Evolutionary conservation across 2,888 invertebrate genomes (phyloP).

Genomic region (Allophyes oxyacanthae): DNA sequence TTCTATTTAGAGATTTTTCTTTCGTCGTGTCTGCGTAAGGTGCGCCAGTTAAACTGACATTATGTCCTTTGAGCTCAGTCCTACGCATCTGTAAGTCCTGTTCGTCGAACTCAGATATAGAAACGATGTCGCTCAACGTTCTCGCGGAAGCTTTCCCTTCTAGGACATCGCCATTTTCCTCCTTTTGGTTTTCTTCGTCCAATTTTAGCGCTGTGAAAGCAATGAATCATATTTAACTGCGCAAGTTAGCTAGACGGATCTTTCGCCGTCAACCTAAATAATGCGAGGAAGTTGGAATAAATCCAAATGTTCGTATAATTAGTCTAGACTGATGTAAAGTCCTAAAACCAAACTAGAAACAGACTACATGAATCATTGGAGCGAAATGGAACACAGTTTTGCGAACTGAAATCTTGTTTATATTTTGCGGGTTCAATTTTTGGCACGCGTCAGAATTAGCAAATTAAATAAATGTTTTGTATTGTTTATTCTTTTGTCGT

Average conservation of each 20-base stretch:
- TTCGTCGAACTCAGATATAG: conserved; percentile 93
- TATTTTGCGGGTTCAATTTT: conserved; percentile 21
- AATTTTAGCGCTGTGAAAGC: conserved; percentile 88
- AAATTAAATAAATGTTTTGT: conserved; percentile 18
- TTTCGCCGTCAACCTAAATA: conserved; percentile 62
- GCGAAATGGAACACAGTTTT: conserved; percentile 33
- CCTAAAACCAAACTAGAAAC: conserved; percentile 44
- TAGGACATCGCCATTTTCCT: conserved; percentile 79
- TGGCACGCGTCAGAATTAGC: conserved; percentile 31
- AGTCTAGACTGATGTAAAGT: conserved; percentile 60
- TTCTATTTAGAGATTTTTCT: conserved; percentile 72
- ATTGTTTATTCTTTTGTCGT: conserved; percentile 17
- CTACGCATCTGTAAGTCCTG: conserved; percentile 89
- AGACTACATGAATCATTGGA: conserved; percentile 41
- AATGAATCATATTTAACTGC: conserved; percentile 59
- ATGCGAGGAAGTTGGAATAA: conserved; percentile 66
- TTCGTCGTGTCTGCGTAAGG: conserved; percentile 61
- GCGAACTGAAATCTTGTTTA: conserved; percentile 18
- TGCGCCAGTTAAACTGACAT: conserved; percentile 67
- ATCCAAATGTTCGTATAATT: conserved; percentile 65
- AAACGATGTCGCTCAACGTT: conserved; percentile 92
- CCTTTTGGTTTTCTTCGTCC: conserved; percentile 87
- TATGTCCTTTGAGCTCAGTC: conserved; percentile 79
- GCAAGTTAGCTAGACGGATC: conserved; percentile 43
- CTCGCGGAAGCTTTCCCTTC: conserved; percentile 91